These are phyloP conservation scores for Gavialis gangeticus DNA, from an alignment of 2,113 vertebrate species.

Conservation along the genomic window DNA sequence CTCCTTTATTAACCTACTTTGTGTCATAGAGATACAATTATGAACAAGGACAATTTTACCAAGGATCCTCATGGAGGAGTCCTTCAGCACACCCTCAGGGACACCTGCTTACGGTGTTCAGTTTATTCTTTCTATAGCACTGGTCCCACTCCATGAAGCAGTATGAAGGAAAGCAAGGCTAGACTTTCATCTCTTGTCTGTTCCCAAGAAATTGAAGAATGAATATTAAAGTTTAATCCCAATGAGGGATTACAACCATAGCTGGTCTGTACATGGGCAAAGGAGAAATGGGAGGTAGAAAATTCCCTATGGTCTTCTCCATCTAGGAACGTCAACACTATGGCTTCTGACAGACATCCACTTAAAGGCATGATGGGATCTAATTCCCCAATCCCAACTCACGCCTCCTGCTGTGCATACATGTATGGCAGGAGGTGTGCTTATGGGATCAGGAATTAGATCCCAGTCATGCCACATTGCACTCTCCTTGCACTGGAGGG, in stretches of 20 bases:
- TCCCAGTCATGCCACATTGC: too few relatives aligned
- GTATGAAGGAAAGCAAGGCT: not conserved
- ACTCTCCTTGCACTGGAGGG: too few relatives aligned
- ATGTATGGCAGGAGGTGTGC: too few relatives aligned
- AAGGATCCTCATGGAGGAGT: not conserved
- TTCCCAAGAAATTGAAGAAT: not conserved
- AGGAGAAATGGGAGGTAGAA: not conserved
- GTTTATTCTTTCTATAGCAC: not conserved
- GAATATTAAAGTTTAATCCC: not conserved
- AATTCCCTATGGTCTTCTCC: not conserved
- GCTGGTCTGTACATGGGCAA: not conserved
- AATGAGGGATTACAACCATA: not conserved
- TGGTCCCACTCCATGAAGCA: not conserved
- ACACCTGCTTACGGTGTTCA: rapidly evolving
- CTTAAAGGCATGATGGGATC: too few relatives aligned
- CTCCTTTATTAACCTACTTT: not conserved
- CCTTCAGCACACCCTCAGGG: rapidly evolving
- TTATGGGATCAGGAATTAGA: too few relatives aligned
- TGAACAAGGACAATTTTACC: not conserved
- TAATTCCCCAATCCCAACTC: too few relatives aligned
- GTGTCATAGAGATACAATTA: too few relatives aligned
- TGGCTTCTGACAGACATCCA: not conserved
- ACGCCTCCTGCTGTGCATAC: too few relatives aligned
- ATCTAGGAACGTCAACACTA: not conserved
- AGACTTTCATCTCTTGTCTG: rapidly evolving